Base-by-base conservation (phyloP, 2,113 vertebrate genomes). In the Paralichthys olivaceus region DNA sequence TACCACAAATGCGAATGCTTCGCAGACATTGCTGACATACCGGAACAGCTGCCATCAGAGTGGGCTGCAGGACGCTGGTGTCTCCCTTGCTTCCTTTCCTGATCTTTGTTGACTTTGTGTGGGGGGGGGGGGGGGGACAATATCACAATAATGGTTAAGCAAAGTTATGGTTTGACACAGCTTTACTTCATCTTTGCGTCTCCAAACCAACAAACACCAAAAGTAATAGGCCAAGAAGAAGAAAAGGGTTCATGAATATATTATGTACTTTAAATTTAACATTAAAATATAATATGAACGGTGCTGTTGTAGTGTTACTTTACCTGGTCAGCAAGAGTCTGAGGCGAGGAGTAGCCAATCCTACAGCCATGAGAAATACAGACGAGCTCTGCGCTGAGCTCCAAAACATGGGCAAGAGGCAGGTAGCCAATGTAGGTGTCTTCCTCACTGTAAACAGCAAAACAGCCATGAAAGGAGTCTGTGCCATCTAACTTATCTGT, bases 11-110 rank as follows among this genome's bases (percentile, higher is more conserved):
- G 29, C n/a, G 20, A 28, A 32, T 40, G 62, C 32, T 66, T 66
- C 54, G 51, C 51, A 28, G 28, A 37, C 54, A 57, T 67, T 26
- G 17, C 1, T 2, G 28, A 75, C 90, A 3, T 85, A 99, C 98
- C 57, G 97, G 98, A 25, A 99, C 98, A 61, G 97, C 96, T 72
- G 97, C 97, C 96, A 99, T 98, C 54, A 99, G 91, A 11, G 96
- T 98, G 68, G 97, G 98, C 68, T 94, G 95, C 81, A 99, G 93
- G 32, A 94, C 83, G 28, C 95, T 96, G 70, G 94, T 93, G 84
- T 99, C 98, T 63, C 98, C 98, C 89, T 95, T 96, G 90, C 97
- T 98, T 92, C 98, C 98, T 88, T 94, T 97, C 90, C 98, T 99
- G 87, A 99, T 99, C 95, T 98, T 99, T n/a, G 96, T 95, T 56